Evolutionary conservation across 2,888 invertebrate species (phyloP), one percentile per base, ranked within the genome.

Genomic region (Cephus runcator): DNA sequence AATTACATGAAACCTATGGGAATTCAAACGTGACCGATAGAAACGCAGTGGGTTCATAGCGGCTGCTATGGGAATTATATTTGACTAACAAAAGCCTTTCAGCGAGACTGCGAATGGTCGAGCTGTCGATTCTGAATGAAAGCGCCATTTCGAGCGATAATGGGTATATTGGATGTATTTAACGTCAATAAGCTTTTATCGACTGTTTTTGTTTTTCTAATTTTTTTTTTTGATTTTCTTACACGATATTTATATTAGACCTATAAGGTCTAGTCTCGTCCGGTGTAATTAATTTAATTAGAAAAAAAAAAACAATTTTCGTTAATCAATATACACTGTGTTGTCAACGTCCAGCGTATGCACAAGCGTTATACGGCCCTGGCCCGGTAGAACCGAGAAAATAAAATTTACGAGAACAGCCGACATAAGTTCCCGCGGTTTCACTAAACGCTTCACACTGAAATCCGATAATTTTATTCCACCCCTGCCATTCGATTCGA

Each of bases 401-500:
- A 40, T 40, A 40, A 40, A 40, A 56, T 56, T 56, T 6, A 56
- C 23, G 15, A 23, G 23, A 56, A 56, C 56, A 23, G 56, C 56
- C 23, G 36, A 71, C 71, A 77, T 77, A 75, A 77, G 75, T 77
- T 69, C 33, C 74, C 30, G 35, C 68, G 74, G 33, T 30, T 77
- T 75, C 69, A n/a, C 69, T 30, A 23, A 69, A 75, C 77, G 71
- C 71, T 77, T 77, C 34, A 69, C 75, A 73, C 75, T 77, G 77
- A 77, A 77, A 75, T 77, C 75, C 75, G 71, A 75, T 77, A 77
- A 77, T 77, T 77, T 77, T 75, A 77, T 77, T 77, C 77, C 77
- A 75, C 77, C 77, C 75, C 69, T 23, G 34, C 30, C 69, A 77
- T 77, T 69, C 77, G 34, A 23, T 30, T 36, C 75, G 77, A 77